Percentiles rank a stretch among this genome's conserved stretches.
These are phyloP conservation scores for Listronotus bonariensis DNA, from an alignment of 1,140 invertebrate species.

Conservation along the genomic window DNA sequence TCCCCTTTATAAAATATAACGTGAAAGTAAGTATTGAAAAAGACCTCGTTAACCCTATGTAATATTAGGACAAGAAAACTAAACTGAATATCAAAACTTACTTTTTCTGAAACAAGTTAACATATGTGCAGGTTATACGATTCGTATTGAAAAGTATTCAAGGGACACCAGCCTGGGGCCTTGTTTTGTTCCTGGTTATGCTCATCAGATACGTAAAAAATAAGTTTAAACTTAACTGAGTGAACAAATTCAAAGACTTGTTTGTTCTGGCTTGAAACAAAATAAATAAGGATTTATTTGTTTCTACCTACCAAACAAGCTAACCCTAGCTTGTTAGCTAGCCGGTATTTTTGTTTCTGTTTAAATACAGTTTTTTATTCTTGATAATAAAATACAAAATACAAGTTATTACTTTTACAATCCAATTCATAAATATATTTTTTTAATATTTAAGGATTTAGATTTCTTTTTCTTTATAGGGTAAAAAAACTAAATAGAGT, in stretches of 20 bases:
- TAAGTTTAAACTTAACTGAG: slow-evolving; percentile 4
- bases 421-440: too few relatives aligned
- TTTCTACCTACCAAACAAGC: too few relatives aligned
- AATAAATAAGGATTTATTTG: too few relatives aligned
- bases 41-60: neutral
- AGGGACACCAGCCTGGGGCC: slow-evolving; percentile 21
- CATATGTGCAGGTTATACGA: slow-evolving; percentile 58
- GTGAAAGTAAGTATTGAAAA: slow-evolving; percentile 38
- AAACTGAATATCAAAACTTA: slow-evolving; percentile 39
- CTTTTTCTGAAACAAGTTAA: slow-evolving; percentile 49
- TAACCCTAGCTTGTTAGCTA: too few relatives aligned
- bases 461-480: too few relatives aligned
- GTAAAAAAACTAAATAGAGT: too few relatives aligned
- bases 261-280: slow-evolving; percentile 4
- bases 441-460: too few relatives aligned
- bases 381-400: too few relatives aligned
- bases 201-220: slow-evolving; percentile 9
- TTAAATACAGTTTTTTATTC: too few relatives aligned
- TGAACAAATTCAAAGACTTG: neutral
- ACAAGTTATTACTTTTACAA: too few relatives aligned
- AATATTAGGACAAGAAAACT: neutral
- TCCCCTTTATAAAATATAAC: slow-evolving; percentile 44
- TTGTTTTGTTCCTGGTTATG: slow-evolving; percentile 24
- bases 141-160: slow-evolving; percentile 56
- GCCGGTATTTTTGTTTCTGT: too few relatives aligned